phyloP scores from a whole-genome alignment of 2,113 vertebrate genomes.

The Scopus umbretta region DNA sequence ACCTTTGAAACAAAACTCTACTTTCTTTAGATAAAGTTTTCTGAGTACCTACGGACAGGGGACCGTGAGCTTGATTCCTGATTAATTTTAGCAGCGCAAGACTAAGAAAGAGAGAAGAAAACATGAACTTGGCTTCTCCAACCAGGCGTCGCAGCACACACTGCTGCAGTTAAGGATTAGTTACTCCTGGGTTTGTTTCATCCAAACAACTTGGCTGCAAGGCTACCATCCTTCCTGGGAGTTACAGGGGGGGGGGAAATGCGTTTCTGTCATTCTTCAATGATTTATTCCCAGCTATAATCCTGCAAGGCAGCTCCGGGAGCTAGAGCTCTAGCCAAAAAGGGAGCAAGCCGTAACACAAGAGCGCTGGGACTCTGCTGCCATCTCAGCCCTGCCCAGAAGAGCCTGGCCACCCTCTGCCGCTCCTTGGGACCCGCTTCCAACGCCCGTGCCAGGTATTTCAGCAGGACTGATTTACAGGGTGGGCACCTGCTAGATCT shows the following conservation, averaged over 20 bases:
- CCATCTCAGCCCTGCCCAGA: not conserved
- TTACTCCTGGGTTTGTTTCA: not conserved
- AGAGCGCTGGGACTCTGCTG: not conserved
- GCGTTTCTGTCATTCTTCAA: fast-evolving
- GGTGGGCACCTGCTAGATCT: not conserved
- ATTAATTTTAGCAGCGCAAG: not conserved
- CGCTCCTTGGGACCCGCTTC: not conserved
- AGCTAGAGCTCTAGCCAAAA: not conserved
- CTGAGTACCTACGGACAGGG: fast-evolving
- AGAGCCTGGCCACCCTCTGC: not conserved
- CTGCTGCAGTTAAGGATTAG: not conserved
- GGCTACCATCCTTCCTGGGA: not conserved
- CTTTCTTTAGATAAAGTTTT: not conserved
- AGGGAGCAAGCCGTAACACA: not conserved
- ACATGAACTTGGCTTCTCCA: not conserved
- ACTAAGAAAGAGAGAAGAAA: not conserved
- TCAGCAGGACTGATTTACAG: not conserved
- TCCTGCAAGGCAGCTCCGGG: not conserved
- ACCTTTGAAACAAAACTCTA: not conserved
- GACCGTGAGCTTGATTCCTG: not conserved
- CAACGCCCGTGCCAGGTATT: fast-evolving
- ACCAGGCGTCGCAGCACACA: fast-evolving
- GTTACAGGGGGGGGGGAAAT: not conserved
- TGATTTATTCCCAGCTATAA: not conserved
- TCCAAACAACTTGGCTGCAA: not conserved